Percentiles rank a stretch among this genome's conserved stretches.
phyloP scores from a whole-genome alignment of 2,113 vertebrate genomes.

The Glaucidium brasilianum region DNA sequence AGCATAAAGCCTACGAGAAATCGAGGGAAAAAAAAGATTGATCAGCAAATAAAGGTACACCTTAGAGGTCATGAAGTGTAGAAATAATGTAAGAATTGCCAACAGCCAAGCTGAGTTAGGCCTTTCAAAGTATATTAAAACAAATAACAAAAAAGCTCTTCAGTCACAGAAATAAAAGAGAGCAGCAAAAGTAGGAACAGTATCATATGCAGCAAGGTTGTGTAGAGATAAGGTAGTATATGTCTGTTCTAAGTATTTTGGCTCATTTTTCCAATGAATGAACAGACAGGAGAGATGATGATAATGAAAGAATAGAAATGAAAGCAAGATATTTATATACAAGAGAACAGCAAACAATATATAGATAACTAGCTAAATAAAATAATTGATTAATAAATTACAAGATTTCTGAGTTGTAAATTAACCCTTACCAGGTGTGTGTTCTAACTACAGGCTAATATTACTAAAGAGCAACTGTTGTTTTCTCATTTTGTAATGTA shows the following conservation, averaged over 20 bases:
- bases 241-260: not conserved
- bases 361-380: not conserved
- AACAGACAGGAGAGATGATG: not conserved
- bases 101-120: constrained; percentile 48
- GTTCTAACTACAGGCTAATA: not conserved
- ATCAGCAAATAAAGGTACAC: constrained; percentile 54
- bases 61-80: constrained; percentile 30
- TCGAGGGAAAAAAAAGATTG: constrained; percentile 21
- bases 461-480: not conserved
- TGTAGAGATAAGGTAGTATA: not conserved
- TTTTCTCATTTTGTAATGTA: not conserved
- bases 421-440: not conserved
- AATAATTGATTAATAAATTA: not conserved
- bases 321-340: not conserved
- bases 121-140: constrained; percentile 55
- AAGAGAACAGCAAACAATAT: not conserved
- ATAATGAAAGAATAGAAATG: not conserved
- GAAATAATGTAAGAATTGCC: constrained; percentile 56
- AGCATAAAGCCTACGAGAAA: constrained; percentile 46
- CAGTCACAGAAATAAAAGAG: constrained; percentile 30
- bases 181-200: not conserved
- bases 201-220: not conserved
- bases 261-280: not conserved
- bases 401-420: not conserved
- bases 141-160: constrained; percentile 42